Percentiles rank a stretch among this genome's conserved stretches.
phyloP scores from a whole-genome alignment of 2,797 vertebrate species.

The Silurus lanzhouensis region DNA sequence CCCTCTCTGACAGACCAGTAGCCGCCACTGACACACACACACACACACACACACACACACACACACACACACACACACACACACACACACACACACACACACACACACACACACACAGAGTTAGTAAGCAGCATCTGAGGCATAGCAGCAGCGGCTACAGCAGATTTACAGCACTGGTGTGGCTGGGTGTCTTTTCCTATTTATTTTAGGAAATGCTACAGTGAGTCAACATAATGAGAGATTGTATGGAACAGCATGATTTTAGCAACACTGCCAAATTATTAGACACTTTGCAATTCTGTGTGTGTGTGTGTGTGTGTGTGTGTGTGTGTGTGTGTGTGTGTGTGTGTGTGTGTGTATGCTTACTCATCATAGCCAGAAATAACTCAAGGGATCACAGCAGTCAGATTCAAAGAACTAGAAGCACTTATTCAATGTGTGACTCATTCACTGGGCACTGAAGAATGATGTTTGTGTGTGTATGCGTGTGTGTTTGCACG shows the following conservation, averaged over 20 bases:
- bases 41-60: too few relatives aligned
- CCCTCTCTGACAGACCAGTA: too few relatives aligned
- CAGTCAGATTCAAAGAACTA: not conserved
- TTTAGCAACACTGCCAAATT: conserved; percentile 5
- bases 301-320: conserved; percentile 1
- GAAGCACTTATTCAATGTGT: not conserved
- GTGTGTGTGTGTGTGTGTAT: not conserved
- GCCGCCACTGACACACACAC: too few relatives aligned
- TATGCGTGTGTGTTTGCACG: not conserved
- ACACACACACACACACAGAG: not conserved
- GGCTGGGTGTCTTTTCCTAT: not conserved
- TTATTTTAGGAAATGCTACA: conserved; percentile 6
- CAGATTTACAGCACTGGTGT: not conserved
- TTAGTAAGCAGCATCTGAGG: not conserved
- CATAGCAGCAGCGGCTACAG: not conserved
- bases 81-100: too few relatives aligned
- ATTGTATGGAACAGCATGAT: conserved; percentile 19
- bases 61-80: too few relatives aligned
- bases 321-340: not conserved
- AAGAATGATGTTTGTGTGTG: not conserved
- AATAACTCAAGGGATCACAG: conserved; percentile 1
- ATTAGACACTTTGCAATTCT: not conserved
- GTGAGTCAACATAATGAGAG: conserved; percentile 12
- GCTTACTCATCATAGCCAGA: not conserved
- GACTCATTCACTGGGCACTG: not conserved